These are phyloP conservation scores for Galeopterus variegatus DNA, from an alignment of 2,113 vertebrate genomes.

Conservation along the genomic window DNA sequence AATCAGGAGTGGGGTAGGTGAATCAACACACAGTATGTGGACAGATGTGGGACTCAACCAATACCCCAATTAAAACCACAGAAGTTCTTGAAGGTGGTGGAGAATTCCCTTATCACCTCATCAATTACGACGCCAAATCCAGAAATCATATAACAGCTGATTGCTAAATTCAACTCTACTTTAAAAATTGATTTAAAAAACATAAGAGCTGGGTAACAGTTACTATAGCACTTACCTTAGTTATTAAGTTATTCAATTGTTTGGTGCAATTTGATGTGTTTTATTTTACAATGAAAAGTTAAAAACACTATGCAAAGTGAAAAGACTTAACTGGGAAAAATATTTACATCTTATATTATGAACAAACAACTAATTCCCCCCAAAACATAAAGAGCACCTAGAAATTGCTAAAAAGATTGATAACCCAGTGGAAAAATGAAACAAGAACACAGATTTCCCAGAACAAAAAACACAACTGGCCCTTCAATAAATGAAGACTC, in stretches of 20 bases:
- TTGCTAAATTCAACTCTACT: background rate
- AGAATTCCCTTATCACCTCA: background rate
- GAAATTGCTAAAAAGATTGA: constrained; percentile 22
- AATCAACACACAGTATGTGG: too few relatives aligned
- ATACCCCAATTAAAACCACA: background rate
- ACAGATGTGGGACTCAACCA: background rate
- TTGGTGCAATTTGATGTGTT: background rate
- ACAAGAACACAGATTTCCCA: background rate
- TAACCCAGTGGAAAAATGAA: background rate
- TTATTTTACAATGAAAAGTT: constrained; percentile 51
- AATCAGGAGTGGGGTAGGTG: background rate
- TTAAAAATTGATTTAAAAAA: constrained; percentile 13
- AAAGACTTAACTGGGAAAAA: constrained; percentile 31
- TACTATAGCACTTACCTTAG: background rate
- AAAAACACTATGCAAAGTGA: background rate
- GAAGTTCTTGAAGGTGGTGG: background rate
- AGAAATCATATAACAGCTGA: background rate
- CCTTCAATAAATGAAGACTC: background rate
- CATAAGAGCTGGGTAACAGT: background rate
- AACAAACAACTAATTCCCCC: background rate
- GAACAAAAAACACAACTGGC: background rate
- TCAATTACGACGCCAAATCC: background rate
- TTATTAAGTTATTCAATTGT: constrained; percentile 19
- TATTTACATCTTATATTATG: constrained; percentile 37
- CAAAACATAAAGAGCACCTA: background rate